These are phyloP conservation scores for Anas georgica DNA, from an alignment of 2,797 vertebrate genomes.

Conservation along the genomic window DNA sequence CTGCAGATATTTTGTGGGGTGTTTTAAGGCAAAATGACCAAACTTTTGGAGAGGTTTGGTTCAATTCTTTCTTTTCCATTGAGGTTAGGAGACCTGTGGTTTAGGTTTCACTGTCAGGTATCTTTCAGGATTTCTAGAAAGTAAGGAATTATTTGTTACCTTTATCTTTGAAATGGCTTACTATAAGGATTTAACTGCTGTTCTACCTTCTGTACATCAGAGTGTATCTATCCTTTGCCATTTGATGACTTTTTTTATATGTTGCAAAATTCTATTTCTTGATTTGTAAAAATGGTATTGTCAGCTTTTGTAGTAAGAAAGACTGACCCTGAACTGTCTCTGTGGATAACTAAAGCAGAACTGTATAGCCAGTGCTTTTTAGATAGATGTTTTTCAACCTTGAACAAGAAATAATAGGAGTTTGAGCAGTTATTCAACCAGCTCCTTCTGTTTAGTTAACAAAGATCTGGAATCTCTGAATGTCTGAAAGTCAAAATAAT, in stretches of 20 bases:
- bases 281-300: neutral
- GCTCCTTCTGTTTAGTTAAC: neutral
- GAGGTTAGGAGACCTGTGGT: neutral
- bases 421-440: neutral
- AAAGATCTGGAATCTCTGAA: neutral
- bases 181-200: neutral
- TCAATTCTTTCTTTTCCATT: neutral
- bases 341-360: neutral
- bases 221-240: neutral
- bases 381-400: neutral
- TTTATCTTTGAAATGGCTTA: neutral
- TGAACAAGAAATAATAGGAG: neutral
- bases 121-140: neutral
- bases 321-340: neutral
- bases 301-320: neutral
- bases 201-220: neutral
- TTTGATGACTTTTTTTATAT: neutral
- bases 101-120: neutral
- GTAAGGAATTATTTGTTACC: neutral
- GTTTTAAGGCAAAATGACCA: neutral
- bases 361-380: neutral
- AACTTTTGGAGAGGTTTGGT: neutral
- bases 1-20: neutral
- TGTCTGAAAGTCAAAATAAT: neutral
- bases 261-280: neutral